Base-by-base conservation (phyloP, 2,113 vertebrate species). In the Aplodontia rufa region DNA sequence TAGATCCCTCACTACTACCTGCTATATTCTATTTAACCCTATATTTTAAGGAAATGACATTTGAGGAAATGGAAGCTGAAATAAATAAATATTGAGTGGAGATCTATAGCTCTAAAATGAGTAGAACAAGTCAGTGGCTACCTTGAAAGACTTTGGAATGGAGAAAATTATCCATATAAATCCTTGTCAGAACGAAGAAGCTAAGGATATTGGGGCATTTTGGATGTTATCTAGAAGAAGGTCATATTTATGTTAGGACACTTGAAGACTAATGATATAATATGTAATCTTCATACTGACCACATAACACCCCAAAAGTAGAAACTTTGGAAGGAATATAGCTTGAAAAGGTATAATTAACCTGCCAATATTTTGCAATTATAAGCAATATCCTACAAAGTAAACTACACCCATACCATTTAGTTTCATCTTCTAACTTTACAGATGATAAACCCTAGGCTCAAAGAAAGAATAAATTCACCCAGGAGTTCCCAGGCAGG, bases 251-350 rank as follows among this genome's bases (percentile, higher is more conserved):
- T 72, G 22, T 88, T 91, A 81, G 6, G 22, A 90, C 16, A 79
- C 26, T 79, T 90, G 6, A 69, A 93, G 22, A 75, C 30, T 62
- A 20, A 76, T 13, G 45, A 3, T 83, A 28, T 22, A 84, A 35
- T 80, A 71, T 87, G 8, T 55, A 10, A 62, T 35, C 45, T 90
- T 37, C 8, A 74, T 66, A 74, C 30, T 82, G 40, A 86, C 8
- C 1, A 24, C 79, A 20, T 55, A 60, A 55, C 76, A 95, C 19
- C 28, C 3, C n/a, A 62, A 32, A 96, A 89, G 12, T 42, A 16
- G 24, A 90, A 84, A 69, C 20, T 35, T 85, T 90, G 11, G 28
- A 82, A 88, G 7, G 28, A 90, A 91, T 82, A 78, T 91, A 86
- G 26, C 8, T 86, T 85, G 22, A 85, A 96, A 64, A 69, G 16